Base-by-base conservation (phyloP, 2,888 invertebrate species). In the Ashinkailepas kermadecensis region DNA sequence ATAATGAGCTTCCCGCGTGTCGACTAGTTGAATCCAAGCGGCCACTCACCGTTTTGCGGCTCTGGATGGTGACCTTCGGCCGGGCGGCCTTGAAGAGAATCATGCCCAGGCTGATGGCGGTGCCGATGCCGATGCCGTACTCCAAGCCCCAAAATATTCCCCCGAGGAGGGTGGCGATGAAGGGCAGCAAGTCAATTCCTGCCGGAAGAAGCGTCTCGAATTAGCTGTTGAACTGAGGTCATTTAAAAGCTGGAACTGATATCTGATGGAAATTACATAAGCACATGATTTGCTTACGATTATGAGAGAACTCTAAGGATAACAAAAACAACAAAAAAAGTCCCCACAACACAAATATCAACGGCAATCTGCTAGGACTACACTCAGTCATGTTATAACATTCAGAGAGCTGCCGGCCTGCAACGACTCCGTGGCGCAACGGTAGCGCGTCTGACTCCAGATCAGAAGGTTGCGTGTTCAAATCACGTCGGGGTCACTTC, bases 111-210 rank as follows among this genome's bases (percentile, higher is more conserved):
- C 83, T 83, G 74, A 84, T 39, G 15, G 78, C 81, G 21, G 83
- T 83, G 78, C 84, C 84, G 81, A 84, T 79, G 13, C 83, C 87
- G 82, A 93, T 90, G 10, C 93, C 93, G 65, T 91, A 86, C 88
- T 94, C 94, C 65, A 94, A 91, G 15, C 93, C 92, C 82, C 92
- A 86, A 25, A 89, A 87, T 59, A 94, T 88, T 84, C 93, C 93
- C 83, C 90, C 90, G 10, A 92, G 82, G 84, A 94, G 92, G 2
- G 94, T 93, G 1, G 91, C 89, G 70, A 90, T 82, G 56, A 92
- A 89, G 4, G 93, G 92, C 64, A 93, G 88, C 67, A 93, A 86
- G 86, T 94, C 94, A 81, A 92, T 86, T 87, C 91, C 74, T 74
- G 74, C 1, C 10, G 18, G n/a, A 39, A 10, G 25, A 12, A 23